Conservation (phyloP, 2,797 vertebrate species). For the Halcyon smyrnensis region DNA sequence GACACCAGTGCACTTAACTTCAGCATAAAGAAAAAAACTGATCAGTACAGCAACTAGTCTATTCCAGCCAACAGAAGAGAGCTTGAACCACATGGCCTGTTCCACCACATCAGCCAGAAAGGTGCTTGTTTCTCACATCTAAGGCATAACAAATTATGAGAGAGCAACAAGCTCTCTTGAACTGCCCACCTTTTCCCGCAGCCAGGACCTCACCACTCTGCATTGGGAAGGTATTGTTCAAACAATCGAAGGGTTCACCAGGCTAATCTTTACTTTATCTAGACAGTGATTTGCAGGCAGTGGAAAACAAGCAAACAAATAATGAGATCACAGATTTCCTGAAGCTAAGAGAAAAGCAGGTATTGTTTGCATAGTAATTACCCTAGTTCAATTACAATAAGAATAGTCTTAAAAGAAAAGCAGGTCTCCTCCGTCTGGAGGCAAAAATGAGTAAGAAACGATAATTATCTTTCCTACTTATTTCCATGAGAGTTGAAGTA, state of each 20-base stretch:
- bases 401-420: conserved; percentile 24
- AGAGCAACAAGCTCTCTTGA: background rate
- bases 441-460: background rate
- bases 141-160: background rate
- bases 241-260: background rate
- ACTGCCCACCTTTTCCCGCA: background rate
- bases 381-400: background rate
- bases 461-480: background rate
- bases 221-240: background rate
- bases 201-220: background rate
- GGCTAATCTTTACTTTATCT: background rate
- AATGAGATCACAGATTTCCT: background rate
- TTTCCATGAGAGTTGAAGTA: conserved; percentile 19
- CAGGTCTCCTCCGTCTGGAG: background rate
- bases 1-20: background rate
- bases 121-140: background rate
- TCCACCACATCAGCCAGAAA: background rate
- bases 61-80: background rate
- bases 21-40: background rate
- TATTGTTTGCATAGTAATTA: conserved; percentile 31
- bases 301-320: background rate
- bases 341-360: background rate
- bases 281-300: background rate
- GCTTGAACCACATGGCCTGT: background rate
- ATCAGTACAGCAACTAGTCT: background rate